Conservation (phyloP, 2,888 invertebrate genomes). For the Gastrophysa polygoni region DNA sequence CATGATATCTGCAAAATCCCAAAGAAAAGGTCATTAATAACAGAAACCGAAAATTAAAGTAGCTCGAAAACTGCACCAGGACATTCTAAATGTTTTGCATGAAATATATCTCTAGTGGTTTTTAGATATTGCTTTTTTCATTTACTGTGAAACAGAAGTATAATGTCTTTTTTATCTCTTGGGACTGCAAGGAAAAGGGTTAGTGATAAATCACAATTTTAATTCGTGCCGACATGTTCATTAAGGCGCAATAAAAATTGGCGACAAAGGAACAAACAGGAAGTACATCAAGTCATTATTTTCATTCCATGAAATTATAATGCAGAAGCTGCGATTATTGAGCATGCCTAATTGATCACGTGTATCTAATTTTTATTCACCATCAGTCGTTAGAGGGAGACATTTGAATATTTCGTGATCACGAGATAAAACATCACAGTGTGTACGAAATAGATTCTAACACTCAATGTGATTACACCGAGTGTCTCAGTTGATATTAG, state of each 20-base stretch:
- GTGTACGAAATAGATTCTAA: too few species aligned
- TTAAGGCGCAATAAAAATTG: constrained; percentile 37
- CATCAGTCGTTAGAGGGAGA: not conserved
- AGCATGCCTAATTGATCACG: not conserved
- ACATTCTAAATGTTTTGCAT: constrained; percentile 47
- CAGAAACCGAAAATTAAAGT: constrained; percentile 40
- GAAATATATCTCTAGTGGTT: constrained; percentile 50
- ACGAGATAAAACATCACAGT: too few species aligned
- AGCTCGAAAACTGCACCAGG: constrained; percentile 41
- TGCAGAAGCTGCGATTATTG: constrained; percentile 3
- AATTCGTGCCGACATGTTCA: constrained; percentile 42
- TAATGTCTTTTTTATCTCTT: constrained; percentile 57
- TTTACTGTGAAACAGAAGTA: constrained; percentile 48
- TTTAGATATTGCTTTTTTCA: constrained; percentile 54
- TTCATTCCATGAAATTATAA: constrained; percentile 10
- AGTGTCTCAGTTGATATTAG: too few species aligned
- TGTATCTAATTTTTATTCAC: not conserved
- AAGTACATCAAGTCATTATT: constrained; percentile 12
- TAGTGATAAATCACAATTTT: constrained; percentile 44
- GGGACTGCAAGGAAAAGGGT: constrained; percentile 47
- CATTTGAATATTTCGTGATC: not conserved
- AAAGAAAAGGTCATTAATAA: constrained; percentile 40
- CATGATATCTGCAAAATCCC: constrained; percentile 21
- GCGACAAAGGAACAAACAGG: constrained; percentile 20
- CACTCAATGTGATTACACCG: too few species aligned